A percentile compares a stretch with the other conserved stretches of the same genome.
These are phyloP conservation scores for Plecotus auritus DNA, from an alignment of 2,113 vertebrate species.

Conservation along the genomic window DNA sequence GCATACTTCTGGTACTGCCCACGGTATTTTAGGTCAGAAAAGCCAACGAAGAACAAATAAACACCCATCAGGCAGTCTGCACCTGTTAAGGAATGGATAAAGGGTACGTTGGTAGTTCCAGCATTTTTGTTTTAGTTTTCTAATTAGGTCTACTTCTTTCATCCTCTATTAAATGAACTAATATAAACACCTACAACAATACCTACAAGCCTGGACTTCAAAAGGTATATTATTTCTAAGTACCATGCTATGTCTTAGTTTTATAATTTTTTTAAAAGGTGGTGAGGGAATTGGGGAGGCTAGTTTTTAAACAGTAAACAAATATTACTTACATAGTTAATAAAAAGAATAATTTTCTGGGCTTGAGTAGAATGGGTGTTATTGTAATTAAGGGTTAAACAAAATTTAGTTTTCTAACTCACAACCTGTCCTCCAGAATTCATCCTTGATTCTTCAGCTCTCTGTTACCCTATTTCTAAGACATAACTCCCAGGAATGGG, in stretches of 20 bases:
- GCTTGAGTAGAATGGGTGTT: not conserved
- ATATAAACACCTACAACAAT: not conserved
- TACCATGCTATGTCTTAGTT: not conserved
- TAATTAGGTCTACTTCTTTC: not conserved
- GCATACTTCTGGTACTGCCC: conserved; percentile 88
- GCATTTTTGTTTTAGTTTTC: not conserved
- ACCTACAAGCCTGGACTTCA: not conserved
- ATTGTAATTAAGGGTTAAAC: not conserved
- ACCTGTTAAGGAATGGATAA: conserved; percentile 73
- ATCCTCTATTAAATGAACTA: not conserved
- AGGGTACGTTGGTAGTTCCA: not conserved
- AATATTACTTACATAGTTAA: not conserved
- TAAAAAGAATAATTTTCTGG: not conserved
- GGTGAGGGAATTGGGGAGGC: too few relatives aligned
- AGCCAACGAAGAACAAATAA: conserved; percentile 88
- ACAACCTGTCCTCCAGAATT: not conserved
- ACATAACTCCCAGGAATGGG: not conserved
- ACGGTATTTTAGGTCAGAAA: conserved; percentile 86
- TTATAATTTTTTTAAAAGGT: not conserved
- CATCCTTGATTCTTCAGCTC: not conserved
- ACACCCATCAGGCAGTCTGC: conserved; percentile 90
- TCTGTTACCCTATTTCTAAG: not conserved
- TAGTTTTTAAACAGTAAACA: not conserved
- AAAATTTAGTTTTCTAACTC: not conserved
- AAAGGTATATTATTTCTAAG: not conserved